phyloP scores from a whole-genome alignment of 2,888 invertebrate species.

The Marronus borbonicus region DNA sequence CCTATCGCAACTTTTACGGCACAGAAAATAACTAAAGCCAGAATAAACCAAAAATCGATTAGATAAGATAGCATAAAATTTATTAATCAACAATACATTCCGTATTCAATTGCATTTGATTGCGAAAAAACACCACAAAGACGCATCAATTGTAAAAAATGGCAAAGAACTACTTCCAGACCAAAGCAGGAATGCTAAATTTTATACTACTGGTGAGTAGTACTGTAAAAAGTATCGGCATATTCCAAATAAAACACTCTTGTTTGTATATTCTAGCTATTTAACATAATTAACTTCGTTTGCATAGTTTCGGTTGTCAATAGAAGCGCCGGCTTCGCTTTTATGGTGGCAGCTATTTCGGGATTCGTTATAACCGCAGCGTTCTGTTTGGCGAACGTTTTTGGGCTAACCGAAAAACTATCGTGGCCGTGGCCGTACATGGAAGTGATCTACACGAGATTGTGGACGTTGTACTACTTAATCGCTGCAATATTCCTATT shows the following conservation, averaged over 20 bases:
- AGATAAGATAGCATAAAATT: constrained; percentile 17
- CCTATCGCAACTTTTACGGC: too few species aligned
- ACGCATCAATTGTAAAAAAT: neutral
- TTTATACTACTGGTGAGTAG: constrained; percentile 9
- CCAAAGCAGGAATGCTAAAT: constrained; percentile 19
- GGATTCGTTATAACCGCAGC: constrained; percentile 26
- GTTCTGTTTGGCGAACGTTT: constrained; percentile 16
- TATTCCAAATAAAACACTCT: neutral
- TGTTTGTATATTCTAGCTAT: constrained; percentile 8
- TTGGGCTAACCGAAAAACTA: constrained; percentile 2
- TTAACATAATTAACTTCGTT: constrained; percentile 15
- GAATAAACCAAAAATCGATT: neutral
- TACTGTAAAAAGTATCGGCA: neutral
- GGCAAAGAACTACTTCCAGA: constrained; percentile 19
- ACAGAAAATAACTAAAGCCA: neutral
- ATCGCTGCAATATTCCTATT: constrained; percentile 26
- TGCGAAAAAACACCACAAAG: neutral
- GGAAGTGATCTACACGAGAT: constrained; percentile 25
- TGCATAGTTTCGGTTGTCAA: constrained; percentile 10
- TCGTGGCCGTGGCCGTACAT: constrained; percentile 12
- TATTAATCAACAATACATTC: neutral
- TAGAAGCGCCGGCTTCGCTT: constrained; percentile 5
- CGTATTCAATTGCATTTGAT: neutral
- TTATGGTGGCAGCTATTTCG: constrained; percentile 26
- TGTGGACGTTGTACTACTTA: constrained; percentile 35